phyloP scores from a whole-genome alignment of 2,113 vertebrate genomes.

The Cromileptes altivelis region DNA sequence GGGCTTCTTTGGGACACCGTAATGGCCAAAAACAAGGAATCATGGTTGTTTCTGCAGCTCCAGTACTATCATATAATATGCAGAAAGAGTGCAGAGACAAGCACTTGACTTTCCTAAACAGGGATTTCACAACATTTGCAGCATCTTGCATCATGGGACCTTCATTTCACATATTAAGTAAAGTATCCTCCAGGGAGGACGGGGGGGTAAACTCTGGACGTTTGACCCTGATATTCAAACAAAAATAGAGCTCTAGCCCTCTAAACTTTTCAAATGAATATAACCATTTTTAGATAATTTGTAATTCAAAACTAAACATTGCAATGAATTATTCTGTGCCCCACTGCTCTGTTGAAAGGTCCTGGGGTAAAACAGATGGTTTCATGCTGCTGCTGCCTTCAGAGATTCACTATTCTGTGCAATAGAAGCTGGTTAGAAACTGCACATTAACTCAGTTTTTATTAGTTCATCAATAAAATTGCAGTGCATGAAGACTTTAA shows the following conservation, averaged over 20 bases:
- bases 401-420: conserved; percentile 18
- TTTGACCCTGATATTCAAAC: conserved; percentile 9
- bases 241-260: neutral
- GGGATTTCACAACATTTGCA: conserved; percentile 42
- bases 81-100: conserved; percentile 7
- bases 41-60: conserved; percentile 2
- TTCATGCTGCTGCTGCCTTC: conserved; percentile 40
- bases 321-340: conserved; percentile 5
- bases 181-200: neutral
- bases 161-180: conserved; percentile 16
- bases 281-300: neutral
- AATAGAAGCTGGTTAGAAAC: conserved; percentile 13
- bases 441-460: conserved; percentile 9
- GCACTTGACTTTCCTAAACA: conserved; percentile 1
- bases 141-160: conserved; percentile 46
- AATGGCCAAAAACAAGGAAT: conserved; percentile 16
- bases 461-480: neutral
- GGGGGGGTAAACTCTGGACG: neutral
- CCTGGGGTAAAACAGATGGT: conserved; percentile 61
- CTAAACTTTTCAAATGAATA: neutral
- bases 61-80: neutral
- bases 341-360: neutral
- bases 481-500: neutral
- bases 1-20: neutral
- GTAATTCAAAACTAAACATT: conserved; percentile 33